Evolutionary conservation across 1,140 invertebrate species (phyloP).

Genomic region (Galleria mellonella): DNA sequence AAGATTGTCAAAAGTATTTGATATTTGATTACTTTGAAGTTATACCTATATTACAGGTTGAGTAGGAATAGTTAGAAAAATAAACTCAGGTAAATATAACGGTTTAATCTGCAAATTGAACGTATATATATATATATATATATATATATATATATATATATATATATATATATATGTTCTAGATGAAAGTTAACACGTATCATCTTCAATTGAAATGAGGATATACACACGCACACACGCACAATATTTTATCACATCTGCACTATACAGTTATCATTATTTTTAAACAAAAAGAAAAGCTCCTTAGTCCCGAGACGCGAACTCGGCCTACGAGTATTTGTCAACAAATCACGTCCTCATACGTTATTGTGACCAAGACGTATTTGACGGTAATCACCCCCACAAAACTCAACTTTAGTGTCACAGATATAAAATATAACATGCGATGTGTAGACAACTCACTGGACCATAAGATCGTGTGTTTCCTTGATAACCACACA

Average conservation of each 20-base stretch:
- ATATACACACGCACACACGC: not conserved
- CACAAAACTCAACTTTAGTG: constrained; percentile 23
- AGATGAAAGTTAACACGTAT: too few relatives aligned
- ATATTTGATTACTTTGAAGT: too few relatives aligned
- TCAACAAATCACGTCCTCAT: constrained; percentile 49
- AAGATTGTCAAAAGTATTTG: too few relatives aligned
- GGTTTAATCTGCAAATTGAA: too few relatives aligned
- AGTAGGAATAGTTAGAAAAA: too few relatives aligned
- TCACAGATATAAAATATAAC: constrained; percentile 12
- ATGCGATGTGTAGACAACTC: not conserved
- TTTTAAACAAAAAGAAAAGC: constrained; percentile 30
- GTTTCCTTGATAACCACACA: not conserved
- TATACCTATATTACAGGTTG: too few relatives aligned
- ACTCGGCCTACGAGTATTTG: constrained; percentile 24
- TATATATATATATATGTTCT: too few relatives aligned
- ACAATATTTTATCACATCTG: constrained; percentile 12
- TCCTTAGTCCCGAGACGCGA: constrained; percentile 14
- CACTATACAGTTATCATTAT: constrained; percentile 21
- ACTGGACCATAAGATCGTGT: not conserved
- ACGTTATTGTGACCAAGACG: constrained; percentile 29
- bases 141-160: too few relatives aligned
- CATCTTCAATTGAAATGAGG: too few relatives aligned
- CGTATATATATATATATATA: too few relatives aligned
- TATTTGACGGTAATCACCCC: constrained; percentile 20
- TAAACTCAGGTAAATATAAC: too few relatives aligned